phyloP scores from a whole-genome alignment of 2,113 vertebrate species.

The Prinia subflava region DNA sequence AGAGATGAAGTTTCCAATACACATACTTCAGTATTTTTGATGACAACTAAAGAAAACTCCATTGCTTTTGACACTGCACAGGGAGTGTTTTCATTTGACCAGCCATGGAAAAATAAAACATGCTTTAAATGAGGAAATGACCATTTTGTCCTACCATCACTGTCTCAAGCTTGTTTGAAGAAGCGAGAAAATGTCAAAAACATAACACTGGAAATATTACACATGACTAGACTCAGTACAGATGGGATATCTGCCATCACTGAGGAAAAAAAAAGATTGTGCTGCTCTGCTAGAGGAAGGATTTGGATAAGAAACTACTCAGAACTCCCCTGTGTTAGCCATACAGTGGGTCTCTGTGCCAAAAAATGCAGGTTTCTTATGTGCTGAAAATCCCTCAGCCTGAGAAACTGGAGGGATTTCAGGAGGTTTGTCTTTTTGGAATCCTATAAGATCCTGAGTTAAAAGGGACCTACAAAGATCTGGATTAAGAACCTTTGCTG shows the following conservation, averaged over 20 bases:
- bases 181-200: conserved; percentile 6
- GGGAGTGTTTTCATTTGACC: background rate
- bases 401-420: background rate
- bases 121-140: background rate
- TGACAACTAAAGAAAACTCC: background rate
- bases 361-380: background rate
- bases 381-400: background rate
- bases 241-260: background rate
- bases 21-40: background rate
- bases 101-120: background rate
- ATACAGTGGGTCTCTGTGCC: background rate
- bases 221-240: background rate
- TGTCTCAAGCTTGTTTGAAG: conserved; percentile 3
- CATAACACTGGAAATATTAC: conserved; percentile 12
- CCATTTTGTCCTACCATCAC: background rate
- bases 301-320: background rate
- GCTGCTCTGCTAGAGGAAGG: background rate
- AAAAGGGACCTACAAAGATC: background rate
- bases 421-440: background rate
- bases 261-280: background rate
- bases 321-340: background rate
- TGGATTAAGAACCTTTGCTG: background rate
- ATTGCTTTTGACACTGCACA: background rate
- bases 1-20: background rate
- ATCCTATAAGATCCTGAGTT: background rate